These are phyloP conservation scores for Falco concolor DNA, from an alignment of 2,797 vertebrate species.

Conservation along the genomic window DNA sequence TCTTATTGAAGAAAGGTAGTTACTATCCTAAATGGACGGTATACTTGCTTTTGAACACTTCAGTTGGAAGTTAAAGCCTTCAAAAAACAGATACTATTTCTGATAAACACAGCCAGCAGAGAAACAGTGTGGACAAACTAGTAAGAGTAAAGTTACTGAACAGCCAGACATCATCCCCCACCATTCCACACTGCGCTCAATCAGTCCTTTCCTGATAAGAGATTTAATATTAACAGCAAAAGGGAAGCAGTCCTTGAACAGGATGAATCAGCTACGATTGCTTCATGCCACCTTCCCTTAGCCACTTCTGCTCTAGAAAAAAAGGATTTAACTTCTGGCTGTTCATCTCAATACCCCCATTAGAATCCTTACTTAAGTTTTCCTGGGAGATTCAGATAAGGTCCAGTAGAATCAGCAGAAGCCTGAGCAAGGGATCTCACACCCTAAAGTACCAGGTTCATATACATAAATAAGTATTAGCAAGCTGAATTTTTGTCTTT, in stretches of 20 bases:
- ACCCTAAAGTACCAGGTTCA: not conserved
- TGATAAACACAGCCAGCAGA: not conserved
- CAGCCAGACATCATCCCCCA: not conserved
- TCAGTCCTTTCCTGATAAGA: not conserved
- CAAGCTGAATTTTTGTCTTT: not conserved
- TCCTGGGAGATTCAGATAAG: not conserved
- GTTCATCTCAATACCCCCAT: not conserved
- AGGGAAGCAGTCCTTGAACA: constrained; percentile 8
- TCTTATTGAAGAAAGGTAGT: not conserved
- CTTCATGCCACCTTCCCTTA: not conserved
- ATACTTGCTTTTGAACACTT: not conserved
- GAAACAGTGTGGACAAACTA: not conserved
- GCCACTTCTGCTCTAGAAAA: not conserved
- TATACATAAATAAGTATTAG: not conserved
- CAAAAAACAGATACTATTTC: not conserved
- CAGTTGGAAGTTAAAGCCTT: not conserved
- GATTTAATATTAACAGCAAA: constrained; percentile 47
- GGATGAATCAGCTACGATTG: not conserved
- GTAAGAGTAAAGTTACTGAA: not conserved
- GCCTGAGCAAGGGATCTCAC: not conserved
- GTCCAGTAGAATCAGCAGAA: not conserved
- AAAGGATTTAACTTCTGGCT: not conserved
- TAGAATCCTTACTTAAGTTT: not conserved
- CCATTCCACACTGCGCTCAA: not conserved
- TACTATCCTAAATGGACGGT: not conserved